phyloP scores from a whole-genome alignment of 2,797 vertebrate species.

The Salmo trutta region DNA sequence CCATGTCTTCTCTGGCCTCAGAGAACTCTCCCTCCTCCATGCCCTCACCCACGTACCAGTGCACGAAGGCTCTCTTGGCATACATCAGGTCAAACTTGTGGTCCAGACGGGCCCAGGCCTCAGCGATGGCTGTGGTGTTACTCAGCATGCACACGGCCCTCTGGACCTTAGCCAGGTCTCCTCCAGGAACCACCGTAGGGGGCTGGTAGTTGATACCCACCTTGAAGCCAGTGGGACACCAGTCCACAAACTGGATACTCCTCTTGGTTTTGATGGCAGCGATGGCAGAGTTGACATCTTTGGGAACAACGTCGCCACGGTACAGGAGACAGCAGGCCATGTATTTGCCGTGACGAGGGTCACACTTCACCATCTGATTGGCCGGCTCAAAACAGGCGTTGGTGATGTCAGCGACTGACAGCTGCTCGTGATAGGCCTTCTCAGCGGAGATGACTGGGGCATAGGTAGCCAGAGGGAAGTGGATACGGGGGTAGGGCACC shows the following conservation, averaged over 20 bases:
- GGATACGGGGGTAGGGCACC: conserved; percentile 88
- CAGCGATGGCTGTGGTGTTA: conserved; percentile 54
- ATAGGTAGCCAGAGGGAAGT: conserved; percentile 87
- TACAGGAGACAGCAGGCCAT: conserved; percentile 90
- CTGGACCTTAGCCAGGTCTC: conserved; percentile 61
- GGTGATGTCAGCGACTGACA: conserved; percentile 87
- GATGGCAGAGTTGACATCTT: too few relatives aligned
- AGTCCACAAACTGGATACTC: conserved; percentile 63
- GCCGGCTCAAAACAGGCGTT: conserved; percentile 88
- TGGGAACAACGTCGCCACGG: conserved; percentile 60
- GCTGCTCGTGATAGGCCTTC: conserved; percentile 89
- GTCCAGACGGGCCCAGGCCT: conserved; percentile 53
- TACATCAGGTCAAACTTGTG: conserved; percentile 62
- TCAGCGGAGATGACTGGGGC: conserved; percentile 87
- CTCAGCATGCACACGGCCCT: conserved; percentile 76
- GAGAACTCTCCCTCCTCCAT: conserved; percentile 68
- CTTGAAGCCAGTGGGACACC: conserved; percentile 73
- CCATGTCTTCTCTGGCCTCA: conserved; percentile 61
- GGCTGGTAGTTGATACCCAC: conserved; percentile 74
- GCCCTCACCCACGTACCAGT: conserved; percentile 64
- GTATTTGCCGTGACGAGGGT: conserved; percentile 88
- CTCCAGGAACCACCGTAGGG: conserved; percentile 66
- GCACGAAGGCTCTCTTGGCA: conserved; percentile 57
- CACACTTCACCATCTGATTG: conserved; percentile 93
- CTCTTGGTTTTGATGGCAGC: too few relatives aligned